Evolutionary conservation across 2,888 invertebrate genomes (phyloP).

Genomic region (Lasioglossum villosulum): DNA sequence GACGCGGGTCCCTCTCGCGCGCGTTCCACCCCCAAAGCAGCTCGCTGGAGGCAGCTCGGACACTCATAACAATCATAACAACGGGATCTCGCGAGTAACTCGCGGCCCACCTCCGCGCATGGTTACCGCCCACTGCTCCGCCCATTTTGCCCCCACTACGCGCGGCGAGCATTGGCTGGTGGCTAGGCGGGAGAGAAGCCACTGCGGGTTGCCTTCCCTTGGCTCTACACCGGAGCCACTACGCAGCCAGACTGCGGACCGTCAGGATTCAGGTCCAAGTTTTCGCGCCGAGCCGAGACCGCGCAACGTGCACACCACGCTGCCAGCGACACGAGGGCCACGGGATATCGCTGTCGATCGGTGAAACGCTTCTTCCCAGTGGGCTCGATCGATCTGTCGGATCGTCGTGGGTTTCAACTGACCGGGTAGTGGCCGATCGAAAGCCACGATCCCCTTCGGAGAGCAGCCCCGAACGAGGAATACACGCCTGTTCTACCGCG

Average conservation of each 20-base stretch:
- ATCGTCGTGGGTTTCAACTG: neutral
- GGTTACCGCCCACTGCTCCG: constrained; percentile 78
- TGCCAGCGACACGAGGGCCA: constrained; percentile 53
- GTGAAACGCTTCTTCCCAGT: neutral
- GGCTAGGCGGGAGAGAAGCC: constrained; percentile 69
- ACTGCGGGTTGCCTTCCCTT: constrained; percentile 73
- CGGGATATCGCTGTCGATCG: neutral
- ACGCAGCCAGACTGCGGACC: constrained; percentile 85
- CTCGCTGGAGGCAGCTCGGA: constrained; percentile 81
- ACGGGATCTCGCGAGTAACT: constrained; percentile 82
- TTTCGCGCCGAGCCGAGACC: constrained; percentile 73
- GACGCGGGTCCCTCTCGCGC: constrained; percentile 65
- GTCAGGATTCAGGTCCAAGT: constrained; percentile 80
- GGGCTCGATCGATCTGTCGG: constrained; percentile 29
- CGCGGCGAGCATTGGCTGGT: constrained; percentile 43
- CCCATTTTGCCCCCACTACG: constrained; percentile 69
- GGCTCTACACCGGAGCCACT: constrained; percentile 77
- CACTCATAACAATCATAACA: constrained; percentile 84
- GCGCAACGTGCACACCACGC: constrained; percentile 80
- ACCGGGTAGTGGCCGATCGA: neutral
- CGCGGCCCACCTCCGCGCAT: constrained; percentile 84
- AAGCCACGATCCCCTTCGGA: neutral
- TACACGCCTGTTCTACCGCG: neutral
- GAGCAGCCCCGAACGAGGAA: neutral
- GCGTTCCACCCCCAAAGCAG: constrained; percentile 75